Evolutionary conservation across 2,888 invertebrate genomes (phyloP), one percentile per base, ranked within the genome.

Genomic region (Mesorhabditis belari): DNA sequence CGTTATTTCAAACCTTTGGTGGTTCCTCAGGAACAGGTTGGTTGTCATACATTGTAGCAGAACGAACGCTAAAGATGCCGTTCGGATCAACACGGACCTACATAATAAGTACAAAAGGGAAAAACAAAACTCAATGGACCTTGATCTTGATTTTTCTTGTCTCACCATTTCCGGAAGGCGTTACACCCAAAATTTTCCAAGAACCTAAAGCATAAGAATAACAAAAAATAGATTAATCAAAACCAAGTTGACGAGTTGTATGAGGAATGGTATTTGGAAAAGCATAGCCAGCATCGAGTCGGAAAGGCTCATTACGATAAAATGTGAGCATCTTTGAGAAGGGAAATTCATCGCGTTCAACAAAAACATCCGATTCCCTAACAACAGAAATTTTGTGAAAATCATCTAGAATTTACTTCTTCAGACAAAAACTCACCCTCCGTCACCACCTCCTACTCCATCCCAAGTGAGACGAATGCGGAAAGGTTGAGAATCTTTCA

Each of bases 251-350:
- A 6, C 69, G 56, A 74, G 89, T 88, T 0, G 89, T 88, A 82
- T 88, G 90, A 27, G 90, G 89, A 68, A 90, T 86, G 26, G 69
- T 55, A 56, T 77, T 75, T 23, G 82, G 81, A 63, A 87, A 86
- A 21, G 87, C 85, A 82, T 98, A 98, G 77, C 87, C 87, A 5
- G 93, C 92, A 65, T 88, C 88, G 73, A 98, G 86, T 66, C 87
- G 85, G 83, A 98, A 95, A 4, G 92, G 89, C 77, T 89, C 91
- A 76, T 88, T 88, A 71, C 92, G 87, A 83, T 89, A 90, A 83
- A 98, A 90, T 0, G 95, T 92, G 70, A 98, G 84, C 87, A 94
- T 88, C 82, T 93, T 93, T 17, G 92, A 90, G 83, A 91, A 93
- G 17, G 98, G 98, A 58, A 92, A 88, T 49, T 81, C 81, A 82